Evolutionary conservation across 2,797 vertebrate genomes (phyloP).

Genomic region (Sandelia bainsii): DNA sequence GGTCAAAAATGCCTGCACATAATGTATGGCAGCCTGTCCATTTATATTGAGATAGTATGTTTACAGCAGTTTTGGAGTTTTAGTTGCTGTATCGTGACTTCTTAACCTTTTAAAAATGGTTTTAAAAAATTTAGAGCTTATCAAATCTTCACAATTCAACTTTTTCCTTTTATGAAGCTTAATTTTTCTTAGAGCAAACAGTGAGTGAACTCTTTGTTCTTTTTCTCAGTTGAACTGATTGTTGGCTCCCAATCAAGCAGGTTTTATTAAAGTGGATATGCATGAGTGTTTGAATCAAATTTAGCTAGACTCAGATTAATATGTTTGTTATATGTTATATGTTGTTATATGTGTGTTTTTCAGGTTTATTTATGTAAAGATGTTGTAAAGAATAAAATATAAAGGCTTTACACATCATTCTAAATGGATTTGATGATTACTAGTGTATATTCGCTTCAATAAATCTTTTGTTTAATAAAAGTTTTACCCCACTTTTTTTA

Average conservation of each 20-base stretch:
- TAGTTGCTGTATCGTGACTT: slow-evolving; percentile 30
- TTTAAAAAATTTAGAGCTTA: slow-evolving; percentile 44
- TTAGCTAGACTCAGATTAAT: not conserved
- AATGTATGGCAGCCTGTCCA: not conserved
- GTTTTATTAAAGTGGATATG: slow-evolving; percentile 34
- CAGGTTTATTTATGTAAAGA: slow-evolving; percentile 15
- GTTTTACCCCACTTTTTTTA: not conserved
- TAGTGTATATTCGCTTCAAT: not conserved
- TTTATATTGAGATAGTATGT: slow-evolving; percentile 2
- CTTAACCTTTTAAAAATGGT: slow-evolving; percentile 23
- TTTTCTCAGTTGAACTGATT: slow-evolving; percentile 24
- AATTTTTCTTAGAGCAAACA: slow-evolving; percentile 45
- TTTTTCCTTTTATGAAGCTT: slow-evolving; percentile 32
- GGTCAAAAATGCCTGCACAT: slow-evolving; percentile 3
- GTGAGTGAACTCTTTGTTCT: slow-evolving; percentile 55
- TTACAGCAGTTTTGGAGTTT: slow-evolving; percentile 15
- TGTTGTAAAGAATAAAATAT: not conserved
- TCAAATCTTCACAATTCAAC: slow-evolving; percentile 30
- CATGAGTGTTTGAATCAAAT: slow-evolving; percentile 22
- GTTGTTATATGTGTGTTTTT: slow-evolving; percentile 2
- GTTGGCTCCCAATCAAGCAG: slow-evolving; percentile 17
- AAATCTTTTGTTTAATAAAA: not conserved
- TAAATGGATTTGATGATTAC: slow-evolving; percentile 15
- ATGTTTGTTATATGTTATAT: not conserved
- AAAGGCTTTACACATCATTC: slow-evolving; percentile 6